Evolutionary conservation across 2,797 vertebrate species (phyloP).

Genomic region (Gallinago nigripennis): DNA sequence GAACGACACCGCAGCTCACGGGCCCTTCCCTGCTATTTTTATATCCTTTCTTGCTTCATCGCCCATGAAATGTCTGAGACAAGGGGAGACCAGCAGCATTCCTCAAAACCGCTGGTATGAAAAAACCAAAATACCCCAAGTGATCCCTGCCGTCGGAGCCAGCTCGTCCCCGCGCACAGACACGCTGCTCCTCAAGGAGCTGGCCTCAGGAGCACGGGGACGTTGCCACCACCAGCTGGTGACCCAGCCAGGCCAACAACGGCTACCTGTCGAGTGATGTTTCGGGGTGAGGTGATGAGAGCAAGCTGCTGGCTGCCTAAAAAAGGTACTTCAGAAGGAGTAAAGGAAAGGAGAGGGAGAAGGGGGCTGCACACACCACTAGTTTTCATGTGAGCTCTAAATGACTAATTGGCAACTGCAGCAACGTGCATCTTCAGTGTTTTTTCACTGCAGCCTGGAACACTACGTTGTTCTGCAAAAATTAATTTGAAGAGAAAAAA

Average conservation of each 20-base stretch:
- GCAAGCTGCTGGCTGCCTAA: constrained; percentile 69
- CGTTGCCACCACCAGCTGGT: constrained; percentile 71
- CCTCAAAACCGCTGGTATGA: constrained; percentile 84
- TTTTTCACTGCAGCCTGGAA: background rate
- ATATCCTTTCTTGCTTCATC: constrained; percentile 83
- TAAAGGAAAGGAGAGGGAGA: background rate
- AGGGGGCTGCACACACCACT: background rate
- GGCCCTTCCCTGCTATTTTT: constrained; percentile 77
- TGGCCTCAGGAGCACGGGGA: constrained; percentile 59
- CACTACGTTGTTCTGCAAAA: background rate
- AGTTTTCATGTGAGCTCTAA: background rate
- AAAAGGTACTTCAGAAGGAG: background rate
- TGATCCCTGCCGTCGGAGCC: constrained; percentile 73
- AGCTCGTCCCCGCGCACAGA: constrained; percentile 67
- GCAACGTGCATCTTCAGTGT: background rate
- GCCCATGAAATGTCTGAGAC: constrained; percentile 79
- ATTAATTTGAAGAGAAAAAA: background rate
- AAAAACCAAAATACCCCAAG: constrained; percentile 80
- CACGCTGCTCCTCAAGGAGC: constrained; percentile 23
- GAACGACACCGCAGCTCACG: constrained; percentile 69
- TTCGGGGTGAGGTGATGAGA: constrained; percentile 65
- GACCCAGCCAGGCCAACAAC: constrained; percentile 78
- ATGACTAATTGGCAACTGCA: background rate
- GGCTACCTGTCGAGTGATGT: constrained; percentile 82
- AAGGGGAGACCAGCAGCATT: constrained; percentile 84